phyloP scores from a whole-genome alignment of 2,797 vertebrate genomes.

The Neopelma chrysocephalum region DNA sequence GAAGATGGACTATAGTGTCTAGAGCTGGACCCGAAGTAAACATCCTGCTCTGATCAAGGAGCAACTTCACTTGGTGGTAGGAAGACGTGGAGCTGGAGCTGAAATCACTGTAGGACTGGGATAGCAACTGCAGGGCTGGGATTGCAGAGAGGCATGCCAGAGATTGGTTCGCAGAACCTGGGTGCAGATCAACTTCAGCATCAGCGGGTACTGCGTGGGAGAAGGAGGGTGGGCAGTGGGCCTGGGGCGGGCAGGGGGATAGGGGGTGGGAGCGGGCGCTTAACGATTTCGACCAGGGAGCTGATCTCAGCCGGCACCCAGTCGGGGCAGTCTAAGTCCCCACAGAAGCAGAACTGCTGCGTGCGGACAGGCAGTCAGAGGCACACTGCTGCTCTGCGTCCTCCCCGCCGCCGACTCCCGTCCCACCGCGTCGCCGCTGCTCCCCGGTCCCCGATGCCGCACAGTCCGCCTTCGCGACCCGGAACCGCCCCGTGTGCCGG shows the following conservation, averaged over 20 bases:
- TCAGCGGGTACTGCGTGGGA: constrained; percentile 86
- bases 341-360: constrained; percentile 91
- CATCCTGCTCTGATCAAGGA: no score
- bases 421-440: not conserved
- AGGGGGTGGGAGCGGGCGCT: not conserved
- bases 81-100: no score
- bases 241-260: no score
- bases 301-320: constrained; percentile 96
- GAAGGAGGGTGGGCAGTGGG: not conserved
- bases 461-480: not conserved
- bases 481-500: not conserved
- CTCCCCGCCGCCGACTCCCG: no score
- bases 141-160: no score
- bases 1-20: no score
- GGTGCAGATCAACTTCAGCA: constrained; percentile 90
- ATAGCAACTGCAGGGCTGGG: no score
- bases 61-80: no score
- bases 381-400: no score
- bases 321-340: constrained; percentile 92
- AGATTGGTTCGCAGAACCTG: constrained; percentile 82
- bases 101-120: no score
- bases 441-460: not conserved
- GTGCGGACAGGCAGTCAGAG: not conserved
- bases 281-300: constrained; percentile 89
- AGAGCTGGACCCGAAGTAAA: no score